Evolutionary conservation across 2,113 vertebrate genomes (phyloP).

Genomic region (Laticauda laticaudata): DNA sequence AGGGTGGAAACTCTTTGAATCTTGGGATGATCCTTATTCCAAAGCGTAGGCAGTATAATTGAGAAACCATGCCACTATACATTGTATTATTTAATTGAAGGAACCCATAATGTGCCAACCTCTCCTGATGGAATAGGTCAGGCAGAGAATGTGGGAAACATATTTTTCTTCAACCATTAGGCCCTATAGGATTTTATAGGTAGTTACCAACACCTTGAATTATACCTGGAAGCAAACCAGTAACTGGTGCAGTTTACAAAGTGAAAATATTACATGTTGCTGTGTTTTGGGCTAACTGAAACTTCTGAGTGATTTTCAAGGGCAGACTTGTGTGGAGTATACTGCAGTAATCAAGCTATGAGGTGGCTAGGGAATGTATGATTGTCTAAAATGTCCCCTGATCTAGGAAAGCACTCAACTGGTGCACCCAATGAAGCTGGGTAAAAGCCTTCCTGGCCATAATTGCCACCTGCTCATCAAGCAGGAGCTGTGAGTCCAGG

Average conservation of each 20-base stretch:
- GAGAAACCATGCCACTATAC: background rate
- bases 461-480: background rate
- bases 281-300: background rate
- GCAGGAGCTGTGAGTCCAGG: background rate
- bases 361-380: background rate
- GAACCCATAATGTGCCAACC: background rate
- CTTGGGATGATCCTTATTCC: background rate
- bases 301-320: background rate
- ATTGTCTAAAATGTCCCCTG: background rate
- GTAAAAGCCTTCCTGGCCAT: background rate
- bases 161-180: background rate
- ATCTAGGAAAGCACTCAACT: background rate
- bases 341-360: background rate
- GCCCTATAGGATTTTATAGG: background rate
- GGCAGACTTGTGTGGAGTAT: background rate
- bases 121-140: background rate
- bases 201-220: background rate
- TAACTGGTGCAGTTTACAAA: background rate
- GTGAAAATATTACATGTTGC: background rate
- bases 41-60: background rate
- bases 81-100: background rate
- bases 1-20: background rate
- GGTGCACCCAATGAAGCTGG: background rate
- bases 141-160: background rate
- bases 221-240: background rate